Evolutionary conservation across 1,140 invertebrate genomes (phyloP), one percentile per base, ranked within the genome.

Genomic region (Nebria ingens): DNA sequence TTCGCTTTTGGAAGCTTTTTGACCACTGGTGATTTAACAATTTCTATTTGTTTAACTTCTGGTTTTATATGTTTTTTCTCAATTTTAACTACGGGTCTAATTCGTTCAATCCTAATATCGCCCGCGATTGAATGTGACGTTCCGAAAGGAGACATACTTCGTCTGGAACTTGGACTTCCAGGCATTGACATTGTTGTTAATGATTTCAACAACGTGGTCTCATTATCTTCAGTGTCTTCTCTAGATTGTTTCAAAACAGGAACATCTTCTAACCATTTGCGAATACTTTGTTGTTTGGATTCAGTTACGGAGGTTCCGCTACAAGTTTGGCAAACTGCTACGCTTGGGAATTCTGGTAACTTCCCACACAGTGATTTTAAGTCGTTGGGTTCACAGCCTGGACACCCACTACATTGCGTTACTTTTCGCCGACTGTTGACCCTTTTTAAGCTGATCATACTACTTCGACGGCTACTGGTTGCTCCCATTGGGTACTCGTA

Each of bases 231-330:
- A 62, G n/a, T 61, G 62, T 62, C 61, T 70, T 71, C 67, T 73
- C 68, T 45, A 45, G 56, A 60, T 19, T 63, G 73, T 73, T 65
- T 75, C 15, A 70, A 56, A 21, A 68, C 38, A 25, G 82, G 80
- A 13, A 90, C 81, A 64, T 87, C 82, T 65, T 88, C 85, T 19
- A 90, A 64, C 87, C 87, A 88, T 65, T 87, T 84, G 56, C 84
- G 72, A 3, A 90, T 86, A 62, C 78, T 84, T 56, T 74, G 75
- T 62, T 84, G 78, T 64, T 87, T 85, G 63, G 71, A 76, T 57
- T 89, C 86, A 2, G 81, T 79, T 61, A 68, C 73, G 58, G 74
- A 71, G 4, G 61, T 67, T 42, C 62, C 64, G 11, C 73, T 64
- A 59, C 79, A 80, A 50, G 69, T 76, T 3, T 73, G 65, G 60